These are phyloP conservation scores for Hydrozoanthus tunicans DNA, from an alignment of 64 coral and sea anemone genomes.

Conservation along the genomic window DNA sequence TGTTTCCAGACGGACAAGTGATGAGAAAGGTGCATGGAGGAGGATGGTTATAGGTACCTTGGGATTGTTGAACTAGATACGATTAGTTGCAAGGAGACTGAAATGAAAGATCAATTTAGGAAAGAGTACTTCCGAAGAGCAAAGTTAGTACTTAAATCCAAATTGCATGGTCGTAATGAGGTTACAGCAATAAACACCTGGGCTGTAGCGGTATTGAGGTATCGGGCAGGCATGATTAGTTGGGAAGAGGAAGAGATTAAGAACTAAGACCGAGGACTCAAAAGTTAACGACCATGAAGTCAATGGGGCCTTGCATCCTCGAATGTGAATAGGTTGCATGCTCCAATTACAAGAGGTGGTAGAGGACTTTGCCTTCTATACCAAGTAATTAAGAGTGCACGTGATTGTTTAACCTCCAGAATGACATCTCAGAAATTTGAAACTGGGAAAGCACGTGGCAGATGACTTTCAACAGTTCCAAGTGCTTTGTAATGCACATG, in stretches of 20 bases:
- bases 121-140: neutral
- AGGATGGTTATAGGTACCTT: no score
- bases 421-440: no score
- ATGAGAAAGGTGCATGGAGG: no score
- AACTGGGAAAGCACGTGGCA: no score
- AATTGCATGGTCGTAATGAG: neutral
- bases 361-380: neutral
- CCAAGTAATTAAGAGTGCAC: no score
- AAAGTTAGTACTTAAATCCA: neutral
- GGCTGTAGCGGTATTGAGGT: neutral
- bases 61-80: no score
- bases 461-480: no score
- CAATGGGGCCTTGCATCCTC: constrained; percentile 1
- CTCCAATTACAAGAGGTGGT: neutral
- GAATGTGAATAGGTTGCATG: constrained; percentile 6
- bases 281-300: constrained; percentile 6
- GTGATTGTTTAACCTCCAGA: no score
- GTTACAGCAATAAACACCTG: neutral
- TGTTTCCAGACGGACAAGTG: neutral
- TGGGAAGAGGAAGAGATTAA: neutral
- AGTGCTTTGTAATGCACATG: no score
- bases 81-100: no score
- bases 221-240: neutral
- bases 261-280: neutral
- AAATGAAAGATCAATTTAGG: neutral